Base-by-base conservation (phyloP, 2,888 invertebrate genomes). In the Phaedon cochleariae region DNA sequence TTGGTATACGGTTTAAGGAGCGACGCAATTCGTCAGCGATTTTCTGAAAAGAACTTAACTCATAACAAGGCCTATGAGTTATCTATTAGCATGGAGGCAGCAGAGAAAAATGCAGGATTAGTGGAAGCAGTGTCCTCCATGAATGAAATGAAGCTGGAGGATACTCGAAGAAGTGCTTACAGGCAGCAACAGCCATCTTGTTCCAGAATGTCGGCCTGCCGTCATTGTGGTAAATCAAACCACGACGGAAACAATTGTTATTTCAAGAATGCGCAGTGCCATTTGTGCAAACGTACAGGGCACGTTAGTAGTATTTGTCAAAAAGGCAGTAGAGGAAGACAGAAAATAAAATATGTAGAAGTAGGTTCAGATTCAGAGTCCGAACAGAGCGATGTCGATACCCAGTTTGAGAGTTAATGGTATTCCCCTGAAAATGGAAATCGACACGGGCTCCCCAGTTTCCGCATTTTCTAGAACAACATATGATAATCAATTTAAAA, bases 11-110 rank as follows among this genome's bases (percentile, higher is more conserved):
- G 53, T 17, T 53, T 61, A 15, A 61, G 17, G 21, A 53, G 46
- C 34, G 53, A 53, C 17, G 53, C 52, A 20, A 53, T 61, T 45
- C 52, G 61, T 2, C 53, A 52, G 29, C 45, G 53, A 46, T 52
- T 61, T n/a, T 26, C 61, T 29, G 61, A 61, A 61, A 61, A 61
- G 41, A 45, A 37, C 15, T 61, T 53, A 53, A 53, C 52, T 26
- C 53, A 61, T 53, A 61, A 53, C 12, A 61, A 61, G 26, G 53
- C 46, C 9, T 51, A 51, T 51, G 51, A 51, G 51, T 51, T 51
- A 0, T 51, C 51, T 51, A n/a, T n/a, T n/a, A n/a, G n/a, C n/a
- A n/a, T n/a, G n/a, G n/a, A n/a, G n/a, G n/a, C n/a, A n/a, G n/a
- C n/a, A n/a, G n/a, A n/a, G n/a, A n/a, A n/a, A n/a, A n/a, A n/a